These are phyloP conservation scores for Corbicula japonica DNA, from an alignment of 2,888 invertebrate species.

Conservation along the genomic window DNA sequence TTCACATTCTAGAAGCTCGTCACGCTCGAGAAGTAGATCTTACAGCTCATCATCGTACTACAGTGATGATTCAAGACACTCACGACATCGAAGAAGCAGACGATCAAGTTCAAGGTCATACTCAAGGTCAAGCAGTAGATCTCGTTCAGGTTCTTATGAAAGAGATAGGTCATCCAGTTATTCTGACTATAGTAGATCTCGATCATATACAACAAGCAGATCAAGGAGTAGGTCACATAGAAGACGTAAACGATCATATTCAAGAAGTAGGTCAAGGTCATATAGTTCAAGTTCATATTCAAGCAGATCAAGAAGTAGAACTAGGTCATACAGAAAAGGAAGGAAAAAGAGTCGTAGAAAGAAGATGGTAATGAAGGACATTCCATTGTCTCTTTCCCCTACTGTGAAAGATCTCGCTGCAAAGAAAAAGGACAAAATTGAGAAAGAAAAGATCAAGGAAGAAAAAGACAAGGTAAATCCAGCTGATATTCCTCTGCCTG, in stretches of 20 bases:
- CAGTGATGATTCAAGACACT: constrained; percentile 69
- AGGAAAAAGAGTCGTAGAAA: constrained; percentile 51
- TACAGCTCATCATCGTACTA: constrained; percentile 71
- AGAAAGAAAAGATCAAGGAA: constrained; percentile 53
- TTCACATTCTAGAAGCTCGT: constrained; percentile 65
- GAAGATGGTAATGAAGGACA: constrained; percentile 32
- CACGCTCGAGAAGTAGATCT: constrained; percentile 72
- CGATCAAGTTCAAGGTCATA: constrained; percentile 74
- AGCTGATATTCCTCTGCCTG: constrained; percentile 79
- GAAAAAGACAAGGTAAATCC: constrained; percentile 68
- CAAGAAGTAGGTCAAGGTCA: constrained; percentile 73
- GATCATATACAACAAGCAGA: constrained; percentile 67
- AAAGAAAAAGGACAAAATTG: constrained; percentile 52
- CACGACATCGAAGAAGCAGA: constrained; percentile 70
- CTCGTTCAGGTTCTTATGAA: constrained; percentile 71
- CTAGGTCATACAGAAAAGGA: constrained; percentile 51
- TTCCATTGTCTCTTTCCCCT: constrained; percentile 43
- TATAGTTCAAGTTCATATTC: constrained; percentile 67
- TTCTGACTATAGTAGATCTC: constrained; percentile 68
- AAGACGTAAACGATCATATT: constrained; percentile 72
- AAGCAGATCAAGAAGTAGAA: constrained; percentile 66
- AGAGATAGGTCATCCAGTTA: constrained; percentile 73
- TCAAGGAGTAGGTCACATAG: constrained; percentile 75
- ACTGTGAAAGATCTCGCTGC: constrained; percentile 29
- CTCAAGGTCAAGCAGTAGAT: constrained; percentile 75